Percentiles rank a stretch among this genome's conserved stretches.
Conservation (phyloP, 2,113 vertebrate genomes). For the Erythrocercus mccallii region DNA sequence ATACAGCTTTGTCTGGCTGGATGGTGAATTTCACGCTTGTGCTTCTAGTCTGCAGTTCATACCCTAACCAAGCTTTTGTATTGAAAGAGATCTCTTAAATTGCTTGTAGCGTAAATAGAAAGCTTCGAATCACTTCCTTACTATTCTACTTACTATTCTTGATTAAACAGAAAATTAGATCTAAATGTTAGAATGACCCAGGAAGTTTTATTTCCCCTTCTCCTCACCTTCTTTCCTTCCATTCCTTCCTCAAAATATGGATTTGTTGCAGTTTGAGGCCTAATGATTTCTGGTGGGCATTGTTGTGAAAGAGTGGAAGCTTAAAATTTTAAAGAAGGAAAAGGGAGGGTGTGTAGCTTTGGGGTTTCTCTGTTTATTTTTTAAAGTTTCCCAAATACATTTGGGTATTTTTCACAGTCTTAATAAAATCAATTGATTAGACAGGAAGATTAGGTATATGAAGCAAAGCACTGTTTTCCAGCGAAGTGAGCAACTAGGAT, state of each 20-base stretch:
- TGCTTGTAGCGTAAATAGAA: not conserved
- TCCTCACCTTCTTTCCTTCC: not conserved
- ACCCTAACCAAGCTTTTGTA: not conserved
- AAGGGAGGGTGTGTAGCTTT: not conserved
- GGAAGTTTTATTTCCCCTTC: not conserved
- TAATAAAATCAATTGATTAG: not conserved
- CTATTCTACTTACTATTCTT: not conserved
- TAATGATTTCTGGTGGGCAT: not conserved
- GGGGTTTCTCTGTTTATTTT: not conserved
- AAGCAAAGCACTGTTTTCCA: not conserved
- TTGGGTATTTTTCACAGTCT: not conserved
- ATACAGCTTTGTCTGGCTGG: not conserved
- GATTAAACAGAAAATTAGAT: not conserved
- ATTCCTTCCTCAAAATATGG: not conserved
- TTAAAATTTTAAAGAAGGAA: not conserved
- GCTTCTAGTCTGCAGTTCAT: not conserved
- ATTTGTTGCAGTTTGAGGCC: not conserved
- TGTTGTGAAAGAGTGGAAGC: not conserved
- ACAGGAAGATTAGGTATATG: not conserved
- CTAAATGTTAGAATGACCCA: not conserved
- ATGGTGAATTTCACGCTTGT: not conserved
- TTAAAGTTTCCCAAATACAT: not conserved
- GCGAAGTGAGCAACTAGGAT: slow-evolving; percentile 44
- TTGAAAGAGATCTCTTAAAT: not conserved
- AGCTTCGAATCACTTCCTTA: not conserved